Conservation (phyloP, 1,140 invertebrate genomes). For the Drosophila nannoptera region DNA sequence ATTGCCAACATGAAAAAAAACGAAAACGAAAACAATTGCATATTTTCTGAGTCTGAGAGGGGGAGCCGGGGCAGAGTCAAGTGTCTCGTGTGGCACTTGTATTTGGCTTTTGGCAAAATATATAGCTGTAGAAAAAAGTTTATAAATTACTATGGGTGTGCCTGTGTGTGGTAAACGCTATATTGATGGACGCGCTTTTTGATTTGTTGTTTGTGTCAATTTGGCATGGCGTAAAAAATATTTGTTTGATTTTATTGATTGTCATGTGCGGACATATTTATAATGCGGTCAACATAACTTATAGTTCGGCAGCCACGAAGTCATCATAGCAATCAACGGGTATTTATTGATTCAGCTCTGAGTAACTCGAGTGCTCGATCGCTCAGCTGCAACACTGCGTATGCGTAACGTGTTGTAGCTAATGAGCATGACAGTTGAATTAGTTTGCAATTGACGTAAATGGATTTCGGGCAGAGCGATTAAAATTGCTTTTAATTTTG, state of each 20-base stretch:
- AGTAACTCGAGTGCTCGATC: neutral
- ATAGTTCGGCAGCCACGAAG: neutral
- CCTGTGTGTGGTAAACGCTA: conserved; percentile 34
- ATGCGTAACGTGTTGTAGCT: conserved; percentile 13
- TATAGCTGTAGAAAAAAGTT: conserved; percentile 1
- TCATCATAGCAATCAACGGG: conserved; percentile 26
- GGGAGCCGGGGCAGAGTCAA: too few species aligned
- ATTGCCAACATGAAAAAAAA: conserved; percentile 21
- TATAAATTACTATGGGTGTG: neutral
- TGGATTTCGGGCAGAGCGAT: conserved; percentile 11
- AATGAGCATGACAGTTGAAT: conserved; percentile 15
- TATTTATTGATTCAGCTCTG: conserved; percentile 18
- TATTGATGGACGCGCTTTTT: conserved; percentile 63
- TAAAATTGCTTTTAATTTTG: conserved; percentile 30
- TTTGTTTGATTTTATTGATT: conserved; percentile 62
- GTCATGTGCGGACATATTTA: conserved; percentile 32
- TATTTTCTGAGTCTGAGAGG: too few species aligned
- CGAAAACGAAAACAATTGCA: conserved; percentile 25
- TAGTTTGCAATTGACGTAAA: conserved; percentile 20
- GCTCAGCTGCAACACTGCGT: neutral
- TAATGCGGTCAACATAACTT: conserved; percentile 17
- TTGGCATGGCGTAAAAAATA: conserved; percentile 53
- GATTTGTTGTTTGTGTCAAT: conserved; percentile 74
- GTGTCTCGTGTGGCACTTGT: conserved; percentile 23
- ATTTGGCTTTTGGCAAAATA: conserved; percentile 3